Base-by-base conservation (phyloP, 2,888 invertebrate species). In the Pyrrhia umbra region DNA sequence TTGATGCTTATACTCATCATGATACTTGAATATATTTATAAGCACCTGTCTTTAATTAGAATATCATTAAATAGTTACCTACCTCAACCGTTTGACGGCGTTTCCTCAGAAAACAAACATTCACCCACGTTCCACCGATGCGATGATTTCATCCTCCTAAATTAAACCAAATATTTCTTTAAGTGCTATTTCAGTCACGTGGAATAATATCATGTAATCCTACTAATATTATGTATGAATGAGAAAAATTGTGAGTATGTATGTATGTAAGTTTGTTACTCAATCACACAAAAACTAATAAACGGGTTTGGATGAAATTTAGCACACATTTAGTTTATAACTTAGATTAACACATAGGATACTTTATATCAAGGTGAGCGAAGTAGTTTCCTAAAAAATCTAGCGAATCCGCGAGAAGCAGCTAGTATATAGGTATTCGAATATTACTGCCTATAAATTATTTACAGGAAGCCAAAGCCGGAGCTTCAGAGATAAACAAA, bases 401-500 rank as follows among this genome's bases (percentile, higher is more conserved):
- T 4, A 6, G 23, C 2, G 23, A 23, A 23, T 4, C 23, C 23
- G 23, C 23, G 23, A 23, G 23, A 4, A 23, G 6, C 2, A 4
- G 23, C 23, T 23, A 23, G 23, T 23, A 23, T 6, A 23, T 54
- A 58, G 21, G n/a, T 34, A 58, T 10, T 15, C 6, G 6, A 23
- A 21, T 27, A 30, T 23, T 16, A 25, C 6, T 16, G 42, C 43
- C 30, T 60, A 61, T 51, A 42, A n/a, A 15, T 51, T 45, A 45
- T 51, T 58, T 66, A 60, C 71, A 63, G 67, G 71, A 72, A 67
- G 40, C 39, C 37, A 23, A 20, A 42, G 50, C 49, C 25, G 30
- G 30, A 67, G 50, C 23, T 51, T 23, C 9, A 8, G 37, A 46
- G 18, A 70, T 56, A 49, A 56, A 70, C 51, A 70, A 62, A 59